Evolutionary conservation across 2,797 vertebrate species (phyloP).

Genomic region (Propithecus perrieri): DNA sequence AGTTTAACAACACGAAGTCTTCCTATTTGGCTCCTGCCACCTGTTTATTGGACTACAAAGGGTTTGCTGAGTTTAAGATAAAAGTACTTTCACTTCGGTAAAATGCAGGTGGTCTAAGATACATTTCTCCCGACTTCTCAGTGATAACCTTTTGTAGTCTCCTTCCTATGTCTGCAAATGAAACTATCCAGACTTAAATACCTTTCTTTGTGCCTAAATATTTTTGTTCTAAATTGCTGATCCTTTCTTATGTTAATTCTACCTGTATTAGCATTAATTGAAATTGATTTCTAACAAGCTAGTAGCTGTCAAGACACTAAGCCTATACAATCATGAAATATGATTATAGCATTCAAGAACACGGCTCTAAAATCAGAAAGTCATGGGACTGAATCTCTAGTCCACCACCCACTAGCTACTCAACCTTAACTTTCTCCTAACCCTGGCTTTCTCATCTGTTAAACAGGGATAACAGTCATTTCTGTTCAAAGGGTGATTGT

Average conservation of each 20-base stretch:
- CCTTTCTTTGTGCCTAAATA: background rate
- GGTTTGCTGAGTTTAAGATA: background rate
- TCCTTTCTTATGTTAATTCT: background rate
- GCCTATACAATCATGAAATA: background rate
- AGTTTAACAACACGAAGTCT: background rate
- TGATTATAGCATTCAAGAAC: background rate
- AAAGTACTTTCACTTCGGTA: slow-evolving; percentile 12
- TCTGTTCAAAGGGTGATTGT: background rate
- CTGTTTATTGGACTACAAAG: background rate
- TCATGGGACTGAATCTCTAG: background rate
- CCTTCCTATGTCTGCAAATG: background rate
- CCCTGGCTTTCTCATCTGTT: background rate
- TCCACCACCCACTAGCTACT: background rate
- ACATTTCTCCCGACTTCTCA: background rate
- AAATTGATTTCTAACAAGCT: background rate
- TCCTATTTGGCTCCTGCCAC: background rate
- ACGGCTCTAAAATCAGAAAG: background rate
- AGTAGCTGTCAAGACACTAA: background rate
- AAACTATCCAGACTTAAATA: background rate
- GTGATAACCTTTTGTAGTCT: background rate
- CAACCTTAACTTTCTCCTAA: background rate
- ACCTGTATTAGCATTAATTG: background rate
- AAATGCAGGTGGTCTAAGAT: background rate
- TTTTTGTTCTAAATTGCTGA: background rate
- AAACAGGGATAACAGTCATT: background rate